Base-by-base conservation (phyloP, 2,888 invertebrate genomes). In the Ichneumoninae sp. region DNA sequence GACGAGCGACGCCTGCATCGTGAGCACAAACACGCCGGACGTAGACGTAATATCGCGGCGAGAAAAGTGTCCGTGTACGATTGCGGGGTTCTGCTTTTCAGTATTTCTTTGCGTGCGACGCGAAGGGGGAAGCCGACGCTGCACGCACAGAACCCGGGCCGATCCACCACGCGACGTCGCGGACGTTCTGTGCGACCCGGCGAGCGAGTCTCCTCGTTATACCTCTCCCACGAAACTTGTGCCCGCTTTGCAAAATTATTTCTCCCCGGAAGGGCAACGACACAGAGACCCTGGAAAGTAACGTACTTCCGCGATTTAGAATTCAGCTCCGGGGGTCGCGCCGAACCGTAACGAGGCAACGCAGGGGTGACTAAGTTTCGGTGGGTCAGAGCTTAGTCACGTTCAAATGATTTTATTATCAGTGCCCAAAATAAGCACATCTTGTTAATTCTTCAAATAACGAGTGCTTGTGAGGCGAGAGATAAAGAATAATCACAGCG, bases 131-230 rank as follows among this genome's bases (percentile, higher is more conserved):
- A 73, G 44, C 60, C 73, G 22, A 30, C 22, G 13, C 26, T 60
- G 73, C 73, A 73, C 73, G 73, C 60, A 44, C 44, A 5, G 0
- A 13, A 44, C 2, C 50, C 16, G 33, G 33, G 69, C 63, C 70
- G 80, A 80, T 73, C 66, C 73, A 66, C 73, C 80, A 44, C 73
- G 80, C 80, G 80, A 80, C 65, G 73, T 80, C 73, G 54, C 73
- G 33, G 47, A 3, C 19, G 30, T 47, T 65, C 65, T 65, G 50
- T 40, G 26, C 30, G 13, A 36, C 10, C 44, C 40, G 36, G 19
- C 74, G 26, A 60, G 5, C 16, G 16, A 30, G n/a, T 60, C 47
- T 22, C 26, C n/a, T 47, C 19, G 19, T 36, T 36, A 2, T 13
- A 16, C 16, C 44, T 47, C 44, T 54, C 60, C 22, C 26, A 40